Evolutionary conservation across 2,113 vertebrate species (phyloP), one percentile per base, ranked within the genome.

Genomic region (Leptocoma aspasia): DNA sequence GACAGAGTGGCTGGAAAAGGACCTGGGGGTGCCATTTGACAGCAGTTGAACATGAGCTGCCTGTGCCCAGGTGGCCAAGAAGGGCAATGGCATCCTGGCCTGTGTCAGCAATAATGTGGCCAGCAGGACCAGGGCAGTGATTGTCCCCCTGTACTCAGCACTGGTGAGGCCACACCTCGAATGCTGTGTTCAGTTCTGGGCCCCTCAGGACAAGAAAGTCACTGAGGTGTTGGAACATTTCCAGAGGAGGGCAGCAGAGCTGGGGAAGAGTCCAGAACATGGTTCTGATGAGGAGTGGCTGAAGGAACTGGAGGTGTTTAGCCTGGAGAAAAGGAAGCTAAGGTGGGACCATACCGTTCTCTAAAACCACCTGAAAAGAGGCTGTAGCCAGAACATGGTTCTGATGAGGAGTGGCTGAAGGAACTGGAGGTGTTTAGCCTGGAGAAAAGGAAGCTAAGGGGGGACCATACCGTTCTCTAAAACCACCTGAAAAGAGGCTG

Each of bases 201-300:
- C 4, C 1, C 9, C 57, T 30, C 39, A 52, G 0, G 4, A 30
- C n/a, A 65, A 41, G 24, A 31, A 18, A 47, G 45, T 23, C 11
- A 59, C 0, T 7, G 39, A 91, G 30, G 45, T 1, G 10, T 1
- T 66, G 66, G 22, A 79, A 2, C 5, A 2, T 8, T 1, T 60
- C 39, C 53, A 66, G 27, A 60, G 60, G 53, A 72, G 52, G n/a
- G 17, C n/a, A 80, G 3, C 0, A 0, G 31, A 60, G 18, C 39
- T 60, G 21, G 10, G 13, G 30, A 80, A 60, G 15, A 18, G 13
- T 35, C 10, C n/a, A 33, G 47, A 73, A 10, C n/a, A 41, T 4
- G 14, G 39, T 39, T 39, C 39, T 39, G 39, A 39, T 8, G 20
- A 75, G 45, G 20, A 89, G 8, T 2, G 5, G 30, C 41, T 82